Evolutionary conservation across 2,888 invertebrate species (phyloP).

Genomic region (Eretmocerus hayati): DNA sequence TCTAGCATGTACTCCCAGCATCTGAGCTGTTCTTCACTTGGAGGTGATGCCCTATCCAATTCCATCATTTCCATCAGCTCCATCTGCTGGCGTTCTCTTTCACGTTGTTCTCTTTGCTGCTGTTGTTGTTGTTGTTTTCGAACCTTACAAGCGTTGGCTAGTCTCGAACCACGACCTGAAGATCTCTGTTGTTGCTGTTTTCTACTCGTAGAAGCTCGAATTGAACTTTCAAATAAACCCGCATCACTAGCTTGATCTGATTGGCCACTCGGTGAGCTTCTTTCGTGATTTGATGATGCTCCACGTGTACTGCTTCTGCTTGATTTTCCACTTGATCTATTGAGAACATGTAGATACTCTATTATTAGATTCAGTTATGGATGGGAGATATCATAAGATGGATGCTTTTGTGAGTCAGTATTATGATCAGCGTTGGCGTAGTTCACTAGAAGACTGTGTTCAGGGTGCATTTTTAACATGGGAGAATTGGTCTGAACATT

Average conservation of each 20-base stretch:
- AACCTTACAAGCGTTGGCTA: constrained; percentile 23
- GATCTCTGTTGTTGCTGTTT: constrained; percentile 35
- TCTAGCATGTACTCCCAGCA: constrained; percentile 93
- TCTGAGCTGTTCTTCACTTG: constrained; percentile 79
- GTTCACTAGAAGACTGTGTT: no score
- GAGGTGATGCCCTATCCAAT: constrained; percentile 38
- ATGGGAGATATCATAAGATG: no score
- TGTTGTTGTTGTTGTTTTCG: constrained; percentile 18
- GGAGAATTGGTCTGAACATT: no score
- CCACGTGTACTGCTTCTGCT: constrained; percentile 13
- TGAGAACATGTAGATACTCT: background rate
- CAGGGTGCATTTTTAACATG: no score
- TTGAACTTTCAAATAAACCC: constrained; percentile 38
- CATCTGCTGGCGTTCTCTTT: constrained; percentile 2
- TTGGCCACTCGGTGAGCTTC: constrained; percentile 81
- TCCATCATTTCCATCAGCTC: constrained; percentile 22
- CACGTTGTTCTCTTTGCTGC: constrained; percentile 11
- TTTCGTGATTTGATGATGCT: constrained; percentile 53
- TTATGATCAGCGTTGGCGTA: no score
- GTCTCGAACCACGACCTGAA: constrained; percentile 31
- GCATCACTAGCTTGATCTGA: constrained; percentile 61
- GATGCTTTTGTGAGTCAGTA: no score
- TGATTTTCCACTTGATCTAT: constrained; percentile 19
- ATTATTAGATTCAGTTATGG: background rate
- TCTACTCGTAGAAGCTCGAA: constrained; percentile 36